Evolutionary conservation across 1,140 invertebrate genomes (phyloP).

Genomic region (Chrysomallon squamiferum): DNA sequence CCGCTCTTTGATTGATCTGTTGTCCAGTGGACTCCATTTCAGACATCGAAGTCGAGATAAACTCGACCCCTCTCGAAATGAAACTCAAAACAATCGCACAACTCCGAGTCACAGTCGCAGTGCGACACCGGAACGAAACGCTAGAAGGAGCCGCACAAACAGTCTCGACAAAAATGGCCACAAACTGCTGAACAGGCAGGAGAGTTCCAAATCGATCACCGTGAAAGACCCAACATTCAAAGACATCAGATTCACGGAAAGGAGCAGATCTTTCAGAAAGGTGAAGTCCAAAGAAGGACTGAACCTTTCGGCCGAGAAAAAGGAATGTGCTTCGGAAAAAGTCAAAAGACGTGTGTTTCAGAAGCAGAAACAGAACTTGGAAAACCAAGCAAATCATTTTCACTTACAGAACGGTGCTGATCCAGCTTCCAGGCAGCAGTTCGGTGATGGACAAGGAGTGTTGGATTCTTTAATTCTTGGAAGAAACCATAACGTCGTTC

Average conservation of each 20-base stretch:
- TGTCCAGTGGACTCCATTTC: conserved; percentile 25
- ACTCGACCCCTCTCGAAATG: conserved; percentile 6
- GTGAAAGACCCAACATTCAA: conserved; percentile 32
- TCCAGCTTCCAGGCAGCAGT: too few relatives aligned
- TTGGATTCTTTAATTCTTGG: too few relatives aligned
- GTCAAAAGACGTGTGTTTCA: not conserved
- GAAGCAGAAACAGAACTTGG: too few relatives aligned
- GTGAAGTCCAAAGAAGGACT: conserved; percentile 5
- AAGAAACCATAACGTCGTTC: too few relatives aligned
- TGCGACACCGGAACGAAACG: conserved; percentile 6
- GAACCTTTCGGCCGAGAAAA: not conserved
- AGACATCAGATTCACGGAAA: conserved; percentile 41
- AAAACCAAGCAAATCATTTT: too few relatives aligned
- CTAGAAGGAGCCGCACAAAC: conserved; percentile 8
- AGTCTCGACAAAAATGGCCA: conserved; percentile 20
- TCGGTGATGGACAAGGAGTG: too few relatives aligned
- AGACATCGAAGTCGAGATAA: conserved; percentile 23
- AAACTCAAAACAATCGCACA: not conserved
- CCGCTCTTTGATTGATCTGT: conserved; percentile 44
- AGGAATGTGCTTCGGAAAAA: conserved; percentile 2
- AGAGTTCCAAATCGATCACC: conserved; percentile 26
- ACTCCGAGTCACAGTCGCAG: conserved; percentile 9
- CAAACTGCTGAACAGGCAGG: conserved; percentile 16
- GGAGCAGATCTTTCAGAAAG: conserved; percentile 45
- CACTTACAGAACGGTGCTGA: too few relatives aligned